Evolutionary conservation across 2,797 vertebrate species (phyloP), one percentile per base, ranked within the genome.

Genomic region (Morus bassanus): DNA sequence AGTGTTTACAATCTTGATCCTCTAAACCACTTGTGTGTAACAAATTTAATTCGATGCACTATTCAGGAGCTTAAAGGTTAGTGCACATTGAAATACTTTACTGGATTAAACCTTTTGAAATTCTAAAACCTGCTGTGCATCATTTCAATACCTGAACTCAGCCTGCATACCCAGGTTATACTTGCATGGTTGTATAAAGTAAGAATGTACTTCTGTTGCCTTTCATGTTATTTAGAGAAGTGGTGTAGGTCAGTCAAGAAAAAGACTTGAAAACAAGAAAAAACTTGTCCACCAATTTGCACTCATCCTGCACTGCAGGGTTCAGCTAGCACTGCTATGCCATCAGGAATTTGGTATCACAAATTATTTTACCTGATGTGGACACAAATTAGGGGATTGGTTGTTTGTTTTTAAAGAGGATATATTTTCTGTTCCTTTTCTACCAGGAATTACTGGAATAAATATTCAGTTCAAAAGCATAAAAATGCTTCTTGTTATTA

Each of bases 61-160:
- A 56, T 51, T 92, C 56, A 72, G 68, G 57, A 93, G 85, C 57
- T 91, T 83, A 89, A 91, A 91, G 68, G 59, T 86, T 90, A 92
- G 64, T n/a, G 74, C 63, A 73, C 10, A 56, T 74, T 88, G 74
- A 91, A 94, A 85, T 83, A 89, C 68, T 81, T 92, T 48, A 84
- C 53, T 64, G 78, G 75, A 85, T 72, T 31, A 96, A 94, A 89
- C 13, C 37, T 82, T 93, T 14, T 80, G 57, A 88, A 79, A 96
- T 64, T 88, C 41, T 80, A 77, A 82, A 89, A 61, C 68, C 48
- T 94, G 51, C 35, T 73, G 19, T 67, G 43, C 23, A 45, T 39
- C 48, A 50, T 85, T 91, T 83, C n/a, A 53, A 41, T 53, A 50
- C 8, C 35, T 53, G 69, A 77, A 75, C 37, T 76, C 27, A 82